Conservation (phyloP, 2,888 invertebrate genomes). For the Eupithecia dodoneata region DNA sequence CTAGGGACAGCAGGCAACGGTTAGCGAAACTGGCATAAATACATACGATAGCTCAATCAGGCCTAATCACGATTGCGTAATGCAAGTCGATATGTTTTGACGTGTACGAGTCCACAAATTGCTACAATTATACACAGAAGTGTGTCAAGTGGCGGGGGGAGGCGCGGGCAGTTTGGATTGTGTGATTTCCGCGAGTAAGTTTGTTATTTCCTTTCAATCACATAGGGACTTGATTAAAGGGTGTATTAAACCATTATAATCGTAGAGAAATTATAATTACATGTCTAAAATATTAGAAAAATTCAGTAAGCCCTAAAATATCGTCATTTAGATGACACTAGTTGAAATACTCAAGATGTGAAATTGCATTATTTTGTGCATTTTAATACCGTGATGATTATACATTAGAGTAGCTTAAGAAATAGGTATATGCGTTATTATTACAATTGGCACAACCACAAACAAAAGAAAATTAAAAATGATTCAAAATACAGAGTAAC, state of each 20-base stretch:
- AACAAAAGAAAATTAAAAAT: too few species aligned
- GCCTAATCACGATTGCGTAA: slow-evolving; percentile 58
- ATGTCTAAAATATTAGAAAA: neutral
- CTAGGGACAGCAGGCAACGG: slow-evolving; percentile 60
- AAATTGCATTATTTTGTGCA: too few species aligned
- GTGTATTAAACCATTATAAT: neutral
- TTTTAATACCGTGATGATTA: too few species aligned
- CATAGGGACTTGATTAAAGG: neutral
- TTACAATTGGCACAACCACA: too few species aligned
- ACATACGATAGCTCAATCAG: slow-evolving; percentile 74
- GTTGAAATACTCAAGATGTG: too few species aligned
- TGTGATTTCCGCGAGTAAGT: neutral
- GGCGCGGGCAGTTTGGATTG: slow-evolving; percentile 43
- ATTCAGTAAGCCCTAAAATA: neutral
- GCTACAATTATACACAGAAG: slow-evolving; percentile 78
- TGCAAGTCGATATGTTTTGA: slow-evolving; percentile 78
- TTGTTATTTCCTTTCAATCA: neutral
- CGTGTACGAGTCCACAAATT: slow-evolving; percentile 70
- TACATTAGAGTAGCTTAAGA: too few species aligned
- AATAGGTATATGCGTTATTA: too few species aligned
- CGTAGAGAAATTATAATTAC: too few species aligned
- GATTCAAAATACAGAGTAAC: too few species aligned
- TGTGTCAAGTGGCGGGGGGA: slow-evolving; percentile 75
- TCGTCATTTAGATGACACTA: neutral
- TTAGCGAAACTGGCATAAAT: slow-evolving; percentile 67